Evolutionary conservation across 1,140 invertebrate genomes (phyloP), one percentile per base, ranked within the genome.

Genomic region (Ostrea denselamellosa): DNA sequence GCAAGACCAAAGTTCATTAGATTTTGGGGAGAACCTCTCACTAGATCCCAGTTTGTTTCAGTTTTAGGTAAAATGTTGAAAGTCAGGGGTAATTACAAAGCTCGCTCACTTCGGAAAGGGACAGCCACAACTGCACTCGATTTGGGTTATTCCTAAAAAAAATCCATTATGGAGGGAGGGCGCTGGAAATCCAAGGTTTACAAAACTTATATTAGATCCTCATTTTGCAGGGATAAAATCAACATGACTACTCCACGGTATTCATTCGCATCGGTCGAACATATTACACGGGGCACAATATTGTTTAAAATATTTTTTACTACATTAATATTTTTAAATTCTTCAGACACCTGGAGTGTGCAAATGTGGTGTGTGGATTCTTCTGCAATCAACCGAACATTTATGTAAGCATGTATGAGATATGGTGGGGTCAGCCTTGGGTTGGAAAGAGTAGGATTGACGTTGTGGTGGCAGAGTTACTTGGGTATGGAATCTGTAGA

Each of bases 161-260:
- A 85, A 68, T 44, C 34, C 12, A 89, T 87, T 58, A 56, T 34
- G 83, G 58, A 53, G 56, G 81, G 82, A 83, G 86, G 86, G 22
- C 82, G 86, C 54, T 89, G 88, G 88, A 77, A 87, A 51, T 89
- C 88, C 8, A 10, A 87, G 14, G 82, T 85, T 25, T 83, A 53
- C 53, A 52, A 54, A 25, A 51, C 5, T 44, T 87, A 84, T 68
- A 84, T 87, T 25, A 22, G 68, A n/a, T 71, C 68, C n/a, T n/a
- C 68, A 22, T 71, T 71, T 9, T n/a, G n/a, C n/a, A 71, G 54
- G 54, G 9, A 12, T 56, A 56, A 56, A 14, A 56, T 12, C 9
- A 56, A 56, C 9, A 56, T 56, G 17, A 14, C 9, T 12, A 12
- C 17, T 8, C 17, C 17, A n/a, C n/a, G 10, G 10, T 71, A 14